Base-by-base conservation (phyloP, 1,140 invertebrate genomes). In the Glossosoma conforme region DNA sequence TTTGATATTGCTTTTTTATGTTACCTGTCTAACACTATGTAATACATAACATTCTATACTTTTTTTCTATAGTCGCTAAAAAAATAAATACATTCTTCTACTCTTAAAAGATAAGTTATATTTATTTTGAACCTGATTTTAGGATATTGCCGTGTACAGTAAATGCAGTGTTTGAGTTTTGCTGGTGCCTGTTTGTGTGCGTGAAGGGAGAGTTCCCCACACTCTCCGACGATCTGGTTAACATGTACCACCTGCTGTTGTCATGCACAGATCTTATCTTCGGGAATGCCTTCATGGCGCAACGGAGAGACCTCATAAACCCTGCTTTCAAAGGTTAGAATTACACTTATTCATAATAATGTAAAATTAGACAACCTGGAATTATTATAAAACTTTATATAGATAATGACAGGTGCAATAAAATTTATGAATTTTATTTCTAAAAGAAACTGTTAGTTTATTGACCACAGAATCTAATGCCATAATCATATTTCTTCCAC, bases 211-310 rank as follows among this genome's bases (percentile, higher is more conserved):
- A 87, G 60, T 83, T 89, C 61, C 77, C 85, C 35, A 83, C 84
- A 40, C 87, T 91, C 36, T 87, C 88, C 41, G 86, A 93, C 69
- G 93, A 97, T 74, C 74, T 98, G 52, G 93, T 98, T 1, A 94
- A 92, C 66, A 97, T 92, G 36, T 95, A 92, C 64, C 93, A 97
- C 69, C 72, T 97, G 8, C 74, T 98, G 15, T 69, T 96, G 22
- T 89, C 89, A 48, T 93, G 90, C 67, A 82, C 93, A 59, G 93
- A 98, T 76, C 82, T 93, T 64, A 83, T 96, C 38, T 97, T 86
- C 70, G 81, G 77, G 46, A 97, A 97, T 76, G 87, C 86, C 47
- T 72, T 94, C 32, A 70, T 91, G 59, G 80, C 85, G 37, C 84
- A 86, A 59, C 76, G 91, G 43, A 85, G 81, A 62, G 91, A 95